Evolutionary conservation across 64 coral and sea anemone genomes (phyloP).

Genomic region (Orbicella faveolata): DNA sequence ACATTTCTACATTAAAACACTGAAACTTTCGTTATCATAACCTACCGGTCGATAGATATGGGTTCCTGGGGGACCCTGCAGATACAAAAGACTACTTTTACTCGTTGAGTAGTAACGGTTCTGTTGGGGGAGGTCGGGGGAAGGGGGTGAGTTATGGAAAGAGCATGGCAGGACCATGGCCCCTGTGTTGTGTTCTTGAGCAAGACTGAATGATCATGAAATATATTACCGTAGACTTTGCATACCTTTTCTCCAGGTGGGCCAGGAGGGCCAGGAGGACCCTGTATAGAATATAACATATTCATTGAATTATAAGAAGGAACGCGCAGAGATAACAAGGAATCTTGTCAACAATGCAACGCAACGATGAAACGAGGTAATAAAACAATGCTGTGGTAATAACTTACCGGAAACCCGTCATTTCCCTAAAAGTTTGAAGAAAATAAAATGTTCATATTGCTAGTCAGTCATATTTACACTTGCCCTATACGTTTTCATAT

Average conservation of each 20-base stretch:
- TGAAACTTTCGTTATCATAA: not conserved
- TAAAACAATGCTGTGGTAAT: not conserved
- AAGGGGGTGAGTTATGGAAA: too few species aligned
- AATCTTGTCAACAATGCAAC: not conserved
- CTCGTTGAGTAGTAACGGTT: too few species aligned
- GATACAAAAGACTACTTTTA: not conserved
- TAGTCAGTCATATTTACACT: not conserved
- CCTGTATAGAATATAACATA: not conserved
- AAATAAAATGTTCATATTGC: not conserved
- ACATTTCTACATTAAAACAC: too few species aligned
- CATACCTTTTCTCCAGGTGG: slow-evolving; percentile 30
- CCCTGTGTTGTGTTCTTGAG: too few species aligned
- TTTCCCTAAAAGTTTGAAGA: not conserved
- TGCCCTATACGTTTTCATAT: too few species aligned
- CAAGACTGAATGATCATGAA: too few species aligned
- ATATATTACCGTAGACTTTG: not conserved
- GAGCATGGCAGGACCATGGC: not conserved
- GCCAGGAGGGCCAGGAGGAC: slow-evolving; percentile 15
- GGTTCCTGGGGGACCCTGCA: slow-evolving; percentile 19
- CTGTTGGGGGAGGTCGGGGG: too few species aligned
- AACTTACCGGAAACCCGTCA: slow-evolving; percentile 22
- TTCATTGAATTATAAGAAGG: not conserved
- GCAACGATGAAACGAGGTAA: not conserved
- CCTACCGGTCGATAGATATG: slow-evolving; percentile 22
- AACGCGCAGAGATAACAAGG: not conserved